A percentile compares a stretch with the other conserved stretches of the same genome.
Conservation (phyloP, 2,888 invertebrate genomes). For the Cataglyphis rosenhaueri region DNA sequence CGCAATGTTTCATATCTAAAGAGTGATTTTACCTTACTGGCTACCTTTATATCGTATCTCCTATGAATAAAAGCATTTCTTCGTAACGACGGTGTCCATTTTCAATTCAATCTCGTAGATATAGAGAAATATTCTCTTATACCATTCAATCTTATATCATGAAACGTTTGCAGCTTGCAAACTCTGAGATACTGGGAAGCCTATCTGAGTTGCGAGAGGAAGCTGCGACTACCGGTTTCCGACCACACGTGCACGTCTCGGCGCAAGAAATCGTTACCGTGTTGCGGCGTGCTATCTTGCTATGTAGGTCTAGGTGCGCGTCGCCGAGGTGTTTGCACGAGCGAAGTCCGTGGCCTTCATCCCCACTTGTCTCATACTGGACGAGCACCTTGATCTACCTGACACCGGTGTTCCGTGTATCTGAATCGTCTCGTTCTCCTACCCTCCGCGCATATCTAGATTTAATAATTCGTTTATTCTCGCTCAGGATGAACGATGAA, state of each 20-base stretch:
- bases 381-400: slow-evolving; percentile 61
- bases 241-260: slow-evolving; percentile 27
- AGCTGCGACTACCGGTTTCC: slow-evolving; percentile 25
- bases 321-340: slow-evolving; percentile 70
- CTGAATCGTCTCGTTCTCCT: slow-evolving; percentile 41
- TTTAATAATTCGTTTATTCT: slow-evolving; percentile 15
- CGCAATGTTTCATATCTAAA: not conserved
- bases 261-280: slow-evolving; percentile 24
- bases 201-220: not conserved
- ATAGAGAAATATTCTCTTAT: not conserved
- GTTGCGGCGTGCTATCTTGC: slow-evolving; percentile 64
- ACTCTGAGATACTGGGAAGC: not conserved
- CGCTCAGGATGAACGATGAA: slow-evolving; percentile 28
- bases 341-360: slow-evolving; percentile 79
- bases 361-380: slow-evolving; percentile 73
- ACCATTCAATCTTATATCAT: not conserved
- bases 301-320: slow-evolving; percentile 79
- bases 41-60: not conserved
- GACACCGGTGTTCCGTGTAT: slow-evolving; percentile 31
- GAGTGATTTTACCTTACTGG: not conserved
- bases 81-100: not conserved
- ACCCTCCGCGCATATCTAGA: not conserved
- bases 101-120: not conserved
- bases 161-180: slow-evolving; percentile 2
- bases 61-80: not conserved